A percentile compares a stretch with the other conserved stretches of the same genome.
phyloP scores from a whole-genome alignment of 2,888 invertebrate species.

The Aspidapion aeneum region DNA sequence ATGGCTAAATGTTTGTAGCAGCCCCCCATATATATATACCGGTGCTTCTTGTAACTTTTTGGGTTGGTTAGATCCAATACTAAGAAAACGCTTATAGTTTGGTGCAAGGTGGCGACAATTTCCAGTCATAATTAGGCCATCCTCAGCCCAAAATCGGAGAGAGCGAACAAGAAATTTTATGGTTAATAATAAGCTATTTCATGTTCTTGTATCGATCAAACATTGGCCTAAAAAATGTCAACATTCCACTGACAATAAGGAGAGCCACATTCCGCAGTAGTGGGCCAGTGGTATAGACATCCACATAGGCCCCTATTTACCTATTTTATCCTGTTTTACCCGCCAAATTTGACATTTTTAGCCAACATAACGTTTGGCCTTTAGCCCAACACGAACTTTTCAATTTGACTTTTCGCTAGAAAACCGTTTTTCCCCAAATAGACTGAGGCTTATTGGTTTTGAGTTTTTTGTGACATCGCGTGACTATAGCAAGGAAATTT shows the following conservation, averaged over 20 bases:
- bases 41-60: no score
- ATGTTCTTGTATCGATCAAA: slow-evolving; percentile 38
- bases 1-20: no score
- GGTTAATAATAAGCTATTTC: slow-evolving; percentile 17
- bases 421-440: neutral
- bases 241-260: slow-evolving; percentile 33
- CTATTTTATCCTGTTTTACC: no score
- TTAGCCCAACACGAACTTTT: neutral
- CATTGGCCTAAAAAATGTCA: slow-evolving; percentile 38
- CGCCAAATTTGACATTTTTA: no score
- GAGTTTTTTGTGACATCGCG: neutral
- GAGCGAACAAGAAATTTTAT: slow-evolving; percentile 14
- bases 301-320: neutral
- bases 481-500: neutral
- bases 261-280: slow-evolving; percentile 25
- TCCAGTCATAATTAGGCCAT: slow-evolving; percentile 17
- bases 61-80: no score
- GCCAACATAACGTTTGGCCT: neutral
- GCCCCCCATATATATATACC: no score
- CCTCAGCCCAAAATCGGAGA: neutral
- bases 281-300: slow-evolving; percentile 7
- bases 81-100: neutral
- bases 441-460: neutral
- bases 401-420: neutral
- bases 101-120: slow-evolving; percentile 10